phyloP scores from a whole-genome alignment of 2,797 vertebrate genomes.

The Phaenicophaeus curvirostris region DNA sequence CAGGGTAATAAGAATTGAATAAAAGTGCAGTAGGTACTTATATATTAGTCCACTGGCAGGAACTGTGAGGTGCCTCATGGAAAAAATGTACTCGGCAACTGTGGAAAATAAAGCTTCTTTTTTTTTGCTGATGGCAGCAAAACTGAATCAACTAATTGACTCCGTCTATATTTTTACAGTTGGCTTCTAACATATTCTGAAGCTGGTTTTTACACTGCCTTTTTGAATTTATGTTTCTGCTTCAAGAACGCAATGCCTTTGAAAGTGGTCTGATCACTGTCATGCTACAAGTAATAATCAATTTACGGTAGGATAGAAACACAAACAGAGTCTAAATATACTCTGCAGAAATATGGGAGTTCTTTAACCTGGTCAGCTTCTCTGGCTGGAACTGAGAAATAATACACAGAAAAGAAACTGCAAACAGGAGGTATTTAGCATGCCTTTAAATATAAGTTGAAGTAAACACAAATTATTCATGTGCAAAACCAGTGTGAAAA shows the following conservation, averaged over 20 bases:
- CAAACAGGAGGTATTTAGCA: constrained; percentile 17
- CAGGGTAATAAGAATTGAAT: neutral
- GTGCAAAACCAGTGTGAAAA: constrained; percentile 21
- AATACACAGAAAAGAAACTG: neutral
- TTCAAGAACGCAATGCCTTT: constrained; percentile 24
- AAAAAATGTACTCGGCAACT: constrained; percentile 59
- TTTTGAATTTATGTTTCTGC: constrained; percentile 45
- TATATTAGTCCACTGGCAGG: neutral
- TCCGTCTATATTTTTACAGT: constrained; percentile 64
- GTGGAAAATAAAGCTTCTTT: constrained; percentile 32
- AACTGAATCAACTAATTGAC: constrained; percentile 60
- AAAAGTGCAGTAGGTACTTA: neutral
- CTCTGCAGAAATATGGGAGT: neutral
- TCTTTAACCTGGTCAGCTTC: constrained; percentile 5
- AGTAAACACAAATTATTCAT: constrained; percentile 3
- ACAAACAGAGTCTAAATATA: constrained; percentile 20
- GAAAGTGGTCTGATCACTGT: neutral
- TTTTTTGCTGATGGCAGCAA: constrained; percentile 59
- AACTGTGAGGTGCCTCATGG: constrained; percentile 37
- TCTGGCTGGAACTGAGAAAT: constrained; percentile 12
- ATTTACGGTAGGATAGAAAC: neutral
- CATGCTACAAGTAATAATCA: neutral
- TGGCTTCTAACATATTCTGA: constrained; percentile 54
- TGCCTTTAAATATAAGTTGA: constrained; percentile 24
- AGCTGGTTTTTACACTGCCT: constrained; percentile 16